A percentile compares a stretch with the other conserved stretches of the same genome.
phyloP scores from a whole-genome alignment of 2,888 invertebrate species.

The Emesis furor region DNA sequence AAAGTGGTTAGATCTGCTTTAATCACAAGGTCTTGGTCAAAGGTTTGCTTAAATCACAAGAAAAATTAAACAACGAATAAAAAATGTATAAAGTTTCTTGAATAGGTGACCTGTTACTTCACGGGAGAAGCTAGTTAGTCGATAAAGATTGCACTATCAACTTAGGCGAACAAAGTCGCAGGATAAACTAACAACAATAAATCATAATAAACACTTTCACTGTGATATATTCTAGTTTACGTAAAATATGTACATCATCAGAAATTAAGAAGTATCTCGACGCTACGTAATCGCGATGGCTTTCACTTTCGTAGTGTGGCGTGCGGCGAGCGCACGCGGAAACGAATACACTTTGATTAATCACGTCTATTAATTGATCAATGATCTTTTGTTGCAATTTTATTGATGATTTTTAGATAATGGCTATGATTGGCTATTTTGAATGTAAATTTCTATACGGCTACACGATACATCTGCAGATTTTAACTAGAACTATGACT shows the following conservation, averaged over 20 bases:
- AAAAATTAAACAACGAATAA: too few relatives aligned
- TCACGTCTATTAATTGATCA: conserved; percentile 40
- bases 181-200: neutral
- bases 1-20: too few relatives aligned
- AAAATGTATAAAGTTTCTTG: too few relatives aligned
- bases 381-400: conserved; percentile 33
- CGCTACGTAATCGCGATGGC: conserved; percentile 59
- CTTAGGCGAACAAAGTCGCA: neutral
- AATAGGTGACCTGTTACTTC: too few relatives aligned
- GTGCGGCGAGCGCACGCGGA: conserved; percentile 39
- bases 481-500: too few relatives aligned
- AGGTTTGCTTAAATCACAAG: too few relatives aligned
- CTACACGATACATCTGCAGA: neutral
- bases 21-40: too few relatives aligned
- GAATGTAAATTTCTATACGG: neutral
- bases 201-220: conserved; percentile 29
- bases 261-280: conserved; percentile 40
- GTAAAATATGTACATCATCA: conserved; percentile 36
- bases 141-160: too few relatives aligned
- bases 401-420: conserved; percentile 25
- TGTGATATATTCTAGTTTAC: conserved; percentile 32
- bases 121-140: too few relatives aligned
- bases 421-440: conserved; percentile 1
- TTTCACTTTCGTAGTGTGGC: conserved; percentile 53
- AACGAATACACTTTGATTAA: conserved; percentile 33